These are phyloP conservation scores for Crotalus helleri DNA, from an alignment of 2,113 vertebrate species.

Conservation along the genomic window DNA sequence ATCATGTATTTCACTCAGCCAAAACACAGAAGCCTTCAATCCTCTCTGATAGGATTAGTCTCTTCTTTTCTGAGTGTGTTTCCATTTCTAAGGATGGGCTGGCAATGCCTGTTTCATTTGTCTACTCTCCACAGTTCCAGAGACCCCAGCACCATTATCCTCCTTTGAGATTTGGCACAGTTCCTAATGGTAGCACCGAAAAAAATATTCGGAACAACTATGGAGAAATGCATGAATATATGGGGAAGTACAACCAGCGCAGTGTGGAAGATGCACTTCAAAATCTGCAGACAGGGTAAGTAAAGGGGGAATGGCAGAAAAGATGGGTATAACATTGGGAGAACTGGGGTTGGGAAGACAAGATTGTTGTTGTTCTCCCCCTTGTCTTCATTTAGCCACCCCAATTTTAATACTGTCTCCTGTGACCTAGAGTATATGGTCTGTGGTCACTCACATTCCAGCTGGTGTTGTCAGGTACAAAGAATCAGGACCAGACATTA, in stretches of 20 bases:
- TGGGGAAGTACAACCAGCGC: conserved; percentile 92
- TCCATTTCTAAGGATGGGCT: neutral
- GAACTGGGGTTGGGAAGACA: neutral
- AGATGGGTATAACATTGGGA: neutral
- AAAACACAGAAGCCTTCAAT: neutral
- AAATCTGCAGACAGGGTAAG: conserved; percentile 88
- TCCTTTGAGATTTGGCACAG: conserved; percentile 89
- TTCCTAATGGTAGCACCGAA: conserved; percentile 92
- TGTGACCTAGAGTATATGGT: neutral
- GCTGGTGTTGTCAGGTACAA: neutral
- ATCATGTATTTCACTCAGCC: neutral
- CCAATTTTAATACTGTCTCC: neutral
- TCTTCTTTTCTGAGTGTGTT: neutral
- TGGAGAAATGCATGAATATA: conserved; percentile 91
- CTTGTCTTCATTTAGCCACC: neutral
- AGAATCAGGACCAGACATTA: neutral
- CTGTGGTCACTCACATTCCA: no score
- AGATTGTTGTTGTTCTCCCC: neutral
- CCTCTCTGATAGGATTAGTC: neutral
- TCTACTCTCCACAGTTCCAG: conserved; percentile 77
- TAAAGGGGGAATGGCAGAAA: neutral
- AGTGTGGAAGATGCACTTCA: conserved; percentile 88
- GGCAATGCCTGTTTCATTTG: neutral
- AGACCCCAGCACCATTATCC: conserved; percentile 90
- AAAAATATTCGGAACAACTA: conserved; percentile 95